Evolutionary conservation across 2,113 vertebrate species (phyloP).

Genomic region (Campylomormyrus tamandua): DNA sequence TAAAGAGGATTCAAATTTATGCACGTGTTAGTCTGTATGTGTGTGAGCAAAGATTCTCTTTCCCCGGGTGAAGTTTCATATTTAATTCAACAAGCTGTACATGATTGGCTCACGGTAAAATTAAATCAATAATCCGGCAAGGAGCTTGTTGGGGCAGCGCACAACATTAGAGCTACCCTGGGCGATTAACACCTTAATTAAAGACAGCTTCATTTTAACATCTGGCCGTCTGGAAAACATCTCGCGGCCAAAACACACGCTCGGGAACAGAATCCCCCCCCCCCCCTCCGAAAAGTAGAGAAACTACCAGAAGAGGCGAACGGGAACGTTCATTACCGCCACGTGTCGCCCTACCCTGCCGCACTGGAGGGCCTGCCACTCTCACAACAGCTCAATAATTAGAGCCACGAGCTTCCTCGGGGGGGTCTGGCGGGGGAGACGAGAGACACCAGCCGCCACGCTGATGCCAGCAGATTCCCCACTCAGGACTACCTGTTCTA

Average conservation of each 20-base stretch:
- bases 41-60: slow-evolving; percentile 19
- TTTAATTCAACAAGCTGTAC: slow-evolving; percentile 46
- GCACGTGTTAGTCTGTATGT: not conserved
- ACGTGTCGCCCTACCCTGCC: not conserved
- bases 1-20: slow-evolving; percentile 24
- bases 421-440: not conserved
- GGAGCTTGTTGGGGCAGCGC: slow-evolving; percentile 34
- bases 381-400: slow-evolving; percentile 3
- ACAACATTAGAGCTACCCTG: slow-evolving; percentile 31
- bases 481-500: not conserved
- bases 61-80: slow-evolving; percentile 39
- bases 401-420: not conserved
- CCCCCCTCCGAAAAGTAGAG: not conserved
- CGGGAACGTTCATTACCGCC: not conserved
- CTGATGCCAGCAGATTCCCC: not conserved
- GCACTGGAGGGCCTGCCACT: not conserved
- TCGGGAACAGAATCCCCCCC: not conserved
- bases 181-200: slow-evolving; percentile 42
- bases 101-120: slow-evolving; percentile 37
- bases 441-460: not conserved
- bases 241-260: not conserved
- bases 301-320: not conserved
- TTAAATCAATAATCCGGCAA: slow-evolving; percentile 42
- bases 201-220: not conserved
- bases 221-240: not conserved